Evolutionary conservation across 2,888 invertebrate genomes (phyloP).

Genomic region (Pimpla rufipes): DNA sequence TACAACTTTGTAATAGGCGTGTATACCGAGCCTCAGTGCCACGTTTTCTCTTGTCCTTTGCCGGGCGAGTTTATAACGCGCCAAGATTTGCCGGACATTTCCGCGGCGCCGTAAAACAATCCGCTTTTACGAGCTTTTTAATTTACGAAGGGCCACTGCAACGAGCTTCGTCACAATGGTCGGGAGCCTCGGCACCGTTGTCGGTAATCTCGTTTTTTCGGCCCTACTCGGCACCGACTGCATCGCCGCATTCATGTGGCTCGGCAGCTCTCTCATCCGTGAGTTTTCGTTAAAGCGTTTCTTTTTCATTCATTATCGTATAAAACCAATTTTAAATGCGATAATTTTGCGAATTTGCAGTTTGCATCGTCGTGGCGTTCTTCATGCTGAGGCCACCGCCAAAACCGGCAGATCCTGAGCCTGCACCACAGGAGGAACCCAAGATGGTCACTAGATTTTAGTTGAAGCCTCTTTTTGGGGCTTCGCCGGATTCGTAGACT

Average conservation of each 20-base stretch:
- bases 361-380: slow-evolving; percentile 72
- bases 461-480: background rate
- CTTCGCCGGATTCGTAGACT: slow-evolving; percentile 28
- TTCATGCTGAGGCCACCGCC: slow-evolving; percentile 66
- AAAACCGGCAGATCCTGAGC: slow-evolving; percentile 58
- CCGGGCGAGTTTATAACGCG: slow-evolving; percentile 1
- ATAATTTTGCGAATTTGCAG: too few species aligned
- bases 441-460: slow-evolving; percentile 62
- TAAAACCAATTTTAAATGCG: slow-evolving; percentile 26
- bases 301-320: background rate
- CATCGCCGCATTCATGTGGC: slow-evolving; percentile 77
- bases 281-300: slow-evolving; percentile 59
- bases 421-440: slow-evolving; percentile 61
- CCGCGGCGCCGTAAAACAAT: slow-evolving; percentile 3
- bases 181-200: slow-evolving; percentile 80
- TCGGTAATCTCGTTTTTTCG: slow-evolving; percentile 82
- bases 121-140: slow-evolving; percentile 18
- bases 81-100: slow-evolving; percentile 26
- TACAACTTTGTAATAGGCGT: slow-evolving; percentile 52
- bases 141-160: slow-evolving; percentile 76
- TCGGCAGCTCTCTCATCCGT: slow-evolving; percentile 79
- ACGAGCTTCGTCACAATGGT: slow-evolving; percentile 76
- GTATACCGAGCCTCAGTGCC: background rate
- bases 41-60: background rate
- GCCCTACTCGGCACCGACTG: slow-evolving; percentile 78